These are phyloP conservation scores for Andrena marginata DNA, from an alignment of 2,888 invertebrate genomes.

Conservation along the genomic window DNA sequence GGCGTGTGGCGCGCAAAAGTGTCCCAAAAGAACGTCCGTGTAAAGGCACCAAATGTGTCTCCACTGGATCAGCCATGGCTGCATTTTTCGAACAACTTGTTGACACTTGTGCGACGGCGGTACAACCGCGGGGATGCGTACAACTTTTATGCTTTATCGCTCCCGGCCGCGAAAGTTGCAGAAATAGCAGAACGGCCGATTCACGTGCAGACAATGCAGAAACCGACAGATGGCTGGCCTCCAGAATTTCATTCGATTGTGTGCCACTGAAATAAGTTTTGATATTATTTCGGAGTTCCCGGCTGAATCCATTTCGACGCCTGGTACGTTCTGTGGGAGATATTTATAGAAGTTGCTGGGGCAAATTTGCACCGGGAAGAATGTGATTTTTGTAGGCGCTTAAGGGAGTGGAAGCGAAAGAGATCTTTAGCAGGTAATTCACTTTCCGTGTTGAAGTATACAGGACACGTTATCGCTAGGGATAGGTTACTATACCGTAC, in stretches of 20 bases:
- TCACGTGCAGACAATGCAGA: slow-evolving; percentile 68
- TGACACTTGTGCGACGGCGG: slow-evolving; percentile 61
- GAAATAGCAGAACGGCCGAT: slow-evolving; percentile 58
- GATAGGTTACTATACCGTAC: no score
- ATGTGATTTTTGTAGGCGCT: neutral
- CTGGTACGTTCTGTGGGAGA: neutral
- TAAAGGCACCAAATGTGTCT: no score
- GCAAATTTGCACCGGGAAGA: neutral
- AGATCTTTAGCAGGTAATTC: no score
- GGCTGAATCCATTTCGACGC: slow-evolving; percentile 30
- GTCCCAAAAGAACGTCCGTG: no score
- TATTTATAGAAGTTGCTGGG: slow-evolving; percentile 15
- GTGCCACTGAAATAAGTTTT: slow-evolving; percentile 66
- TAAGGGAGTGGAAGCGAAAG: no score
- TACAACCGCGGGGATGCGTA: slow-evolving; percentile 46
- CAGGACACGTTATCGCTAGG: no score
- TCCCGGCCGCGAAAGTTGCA: slow-evolving; percentile 41
- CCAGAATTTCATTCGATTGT: slow-evolving; percentile 70
- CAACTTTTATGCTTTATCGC: slow-evolving; percentile 71
- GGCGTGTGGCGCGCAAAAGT: no score
- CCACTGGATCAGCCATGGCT: slow-evolving; percentile 38
- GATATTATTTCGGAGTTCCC: slow-evolving; percentile 51
- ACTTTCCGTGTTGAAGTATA: no score
- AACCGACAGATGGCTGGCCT: slow-evolving; percentile 51
- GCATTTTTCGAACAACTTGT: slow-evolving; percentile 73